Evolutionary conservation across 2,888 invertebrate genomes (phyloP), one percentile per base, ranked within the genome.

Genomic region (Drosophila sordidapex): DNA sequence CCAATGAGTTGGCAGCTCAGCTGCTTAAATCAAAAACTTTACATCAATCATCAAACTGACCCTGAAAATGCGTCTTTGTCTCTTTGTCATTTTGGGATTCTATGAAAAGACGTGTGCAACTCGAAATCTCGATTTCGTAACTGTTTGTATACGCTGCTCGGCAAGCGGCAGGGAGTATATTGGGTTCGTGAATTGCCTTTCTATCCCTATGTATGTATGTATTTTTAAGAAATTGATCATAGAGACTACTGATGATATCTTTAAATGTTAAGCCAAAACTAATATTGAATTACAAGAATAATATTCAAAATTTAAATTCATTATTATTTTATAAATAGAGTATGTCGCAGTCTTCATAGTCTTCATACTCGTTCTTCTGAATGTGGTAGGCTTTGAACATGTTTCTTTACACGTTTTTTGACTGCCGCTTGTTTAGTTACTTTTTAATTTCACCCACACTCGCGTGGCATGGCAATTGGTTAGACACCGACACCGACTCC

Each of bases 391-490:
- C 49, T 48, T 63, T 57, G 35, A 31, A 60, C 70, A 65, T 73
- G 71, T 76, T 71, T 68, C 60, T 59, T 61, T 69, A 38, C 69
- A 73, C 62, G 65, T 69, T 77, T 79, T 60, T 64, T 64, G 53
- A 61, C 59, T 76, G 74, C 70, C 70, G 65, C 63, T 49, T 64
- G 61, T 58, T 80, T 72, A 82, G 70, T 71, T 68, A 72, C 75
- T 81, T 87, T 79, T 86, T 87, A 87, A 87, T 89, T 89, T 89
- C 86, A 83, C 86, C 87, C 69, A 70, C 71, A 74, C 85, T 59
- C 70, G 67, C 21, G 48, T 60, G 62, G 87, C 78, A 87, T 87
- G 69, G 57, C 73, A 87, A 87, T 71, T 72, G 70, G 68, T 51
- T 63, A 75, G 52, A 43, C 62, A 59, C 48, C 56, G 51, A 60